Evolutionary conservation across 2,888 invertebrate species (phyloP), one percentile per base, ranked within the genome.

Genomic region (Nemurella pictetii): DNA sequence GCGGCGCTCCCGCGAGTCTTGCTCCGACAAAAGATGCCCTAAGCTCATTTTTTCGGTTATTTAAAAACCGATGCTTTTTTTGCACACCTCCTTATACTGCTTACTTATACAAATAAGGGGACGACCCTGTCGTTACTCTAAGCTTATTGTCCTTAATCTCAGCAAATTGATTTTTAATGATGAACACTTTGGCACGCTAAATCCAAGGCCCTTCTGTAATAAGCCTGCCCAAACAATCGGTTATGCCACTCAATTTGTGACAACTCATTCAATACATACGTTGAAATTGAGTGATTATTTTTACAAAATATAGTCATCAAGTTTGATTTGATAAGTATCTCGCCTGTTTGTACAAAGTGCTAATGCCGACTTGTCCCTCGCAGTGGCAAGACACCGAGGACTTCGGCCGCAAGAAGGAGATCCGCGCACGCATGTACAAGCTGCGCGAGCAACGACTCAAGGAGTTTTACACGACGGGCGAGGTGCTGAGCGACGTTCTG

Each of bases 361-460:
- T 55, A 55, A 55, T 20, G 12, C 15, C 1, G 20, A 20, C 55
- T 55, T 55, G 9, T 7, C 20, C 55, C 20, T 28, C 30, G 3
- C 91, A 96, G 95, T 96, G 96, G 96, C 95, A 95, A 91, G 95
- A 95, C 90, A 95, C 96, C 80, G 96, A 96, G 89, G 96, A 97
- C 91, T 96, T 95, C 90, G 95, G 95, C 84, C 94, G 94, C 87
- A 96, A 96, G 91, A 96, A 96, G 90, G 95, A 96, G 90, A 97
- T 97, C 88, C 94, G 97, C 86, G 93, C 95, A 80, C 94, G 96
- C 91, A 95, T 96, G 94, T 96, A 95, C 90, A 95, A 95, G 88
- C 92, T 97, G 89, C 93, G 96, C 80, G 97, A 97, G 90, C 94
- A 95, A 89, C 93, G 96, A 86, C 92, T 96, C 88, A 93, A 94